phyloP scores from a whole-genome alignment of 2,113 vertebrate genomes.

The Silurus glanis region DNA sequence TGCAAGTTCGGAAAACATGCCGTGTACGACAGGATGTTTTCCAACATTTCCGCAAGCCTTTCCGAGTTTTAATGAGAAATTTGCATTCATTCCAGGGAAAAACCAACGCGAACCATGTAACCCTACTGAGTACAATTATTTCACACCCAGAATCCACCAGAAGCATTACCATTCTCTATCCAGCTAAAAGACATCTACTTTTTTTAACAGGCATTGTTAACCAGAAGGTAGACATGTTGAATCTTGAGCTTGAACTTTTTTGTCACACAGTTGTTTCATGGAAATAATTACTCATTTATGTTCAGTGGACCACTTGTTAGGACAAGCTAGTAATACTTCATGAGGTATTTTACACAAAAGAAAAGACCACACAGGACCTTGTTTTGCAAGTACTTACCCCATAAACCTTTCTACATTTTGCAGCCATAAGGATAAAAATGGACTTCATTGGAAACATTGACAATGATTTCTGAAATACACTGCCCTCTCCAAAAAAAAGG shows the following conservation, averaged over 20 bases:
- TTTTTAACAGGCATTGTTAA: neutral
- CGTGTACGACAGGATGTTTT: neutral
- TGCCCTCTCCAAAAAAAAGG: too few species aligned
- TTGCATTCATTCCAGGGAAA: neutral
- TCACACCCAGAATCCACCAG: neutral
- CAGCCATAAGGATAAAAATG: neutral
- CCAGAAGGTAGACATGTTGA: neutral
- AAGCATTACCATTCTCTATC: neutral
- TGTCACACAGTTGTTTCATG: neutral
- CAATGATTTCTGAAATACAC: neutral
- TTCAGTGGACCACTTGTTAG: neutral
- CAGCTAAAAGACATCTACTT: neutral
- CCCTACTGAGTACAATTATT: neutral
- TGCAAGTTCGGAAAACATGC: neutral
- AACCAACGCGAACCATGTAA: neutral
- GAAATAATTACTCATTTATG: neutral
- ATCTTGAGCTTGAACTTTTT: neutral
- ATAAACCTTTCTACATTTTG: neutral
- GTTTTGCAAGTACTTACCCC: neutral
- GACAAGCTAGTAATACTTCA: neutral
- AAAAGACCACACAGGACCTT: neutral
- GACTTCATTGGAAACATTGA: neutral
- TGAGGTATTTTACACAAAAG: neutral
- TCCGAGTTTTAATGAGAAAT: constrained; percentile 10
- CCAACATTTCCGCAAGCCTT: neutral